Percentiles rank a stretch among this genome's conserved stretches.
Conservation (phyloP, 37 sponge, comb jelly and placozoan species). For the Cladorhizidae sp. region DNA sequence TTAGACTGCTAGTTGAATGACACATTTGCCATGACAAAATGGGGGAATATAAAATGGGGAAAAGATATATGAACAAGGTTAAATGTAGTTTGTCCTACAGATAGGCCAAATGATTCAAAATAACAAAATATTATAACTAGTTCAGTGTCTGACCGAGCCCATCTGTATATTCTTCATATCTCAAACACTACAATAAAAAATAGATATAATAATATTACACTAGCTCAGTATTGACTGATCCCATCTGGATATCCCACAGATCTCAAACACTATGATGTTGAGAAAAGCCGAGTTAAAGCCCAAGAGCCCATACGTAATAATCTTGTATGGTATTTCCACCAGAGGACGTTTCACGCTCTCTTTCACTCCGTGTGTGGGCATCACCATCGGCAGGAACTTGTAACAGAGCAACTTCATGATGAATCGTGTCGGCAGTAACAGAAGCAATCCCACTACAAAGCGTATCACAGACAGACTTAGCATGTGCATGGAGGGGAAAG, state of each 20-base stretch:
- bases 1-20: too few relatives aligned
- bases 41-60: too few relatives aligned
- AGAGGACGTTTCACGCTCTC: constrained; percentile 70
- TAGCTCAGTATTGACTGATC: background rate
- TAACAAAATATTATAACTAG: too few relatives aligned
- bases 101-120: too few relatives aligned
- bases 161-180: too few relatives aligned
- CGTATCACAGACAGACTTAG: constrained; percentile 59
- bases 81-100: too few relatives aligned
- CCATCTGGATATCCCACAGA: constrained; percentile 50
- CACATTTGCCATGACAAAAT: too few relatives aligned
- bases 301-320: constrained; percentile 76
- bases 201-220: too few relatives aligned
- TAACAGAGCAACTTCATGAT: constrained; percentile 85
- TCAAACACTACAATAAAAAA: too few relatives aligned
- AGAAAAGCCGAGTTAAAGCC: constrained; percentile 73
- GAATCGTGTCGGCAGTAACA: constrained; percentile 76
- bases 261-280: constrained; percentile 36
- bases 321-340: constrained; percentile 88
- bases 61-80: too few relatives aligned
- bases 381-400: constrained; percentile 75
- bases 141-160: too few relatives aligned
- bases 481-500: constrained; percentile 37
- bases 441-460: constrained; percentile 76
- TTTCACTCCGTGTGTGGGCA: constrained; percentile 82